Percentiles rank a stretch among this genome's conserved stretches.
These are phyloP conservation scores for Heliconius melpomene DNA, from an alignment of 1,140 invertebrate genomes.

Conservation along the genomic window DNA sequence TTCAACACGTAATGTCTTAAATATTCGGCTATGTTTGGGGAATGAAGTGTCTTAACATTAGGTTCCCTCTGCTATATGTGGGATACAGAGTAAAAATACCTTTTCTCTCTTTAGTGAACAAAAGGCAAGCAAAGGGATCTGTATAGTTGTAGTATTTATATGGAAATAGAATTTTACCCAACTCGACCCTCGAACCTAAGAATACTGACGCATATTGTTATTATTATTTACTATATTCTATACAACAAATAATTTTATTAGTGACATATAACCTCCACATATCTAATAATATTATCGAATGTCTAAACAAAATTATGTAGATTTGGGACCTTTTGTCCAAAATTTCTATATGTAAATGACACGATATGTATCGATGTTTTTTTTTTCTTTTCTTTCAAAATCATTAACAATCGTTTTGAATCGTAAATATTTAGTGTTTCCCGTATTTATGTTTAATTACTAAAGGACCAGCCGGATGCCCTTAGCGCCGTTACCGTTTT, in stretches of 20 bases:
- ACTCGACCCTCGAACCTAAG: neutral
- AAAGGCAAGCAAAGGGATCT: too few relatives aligned
- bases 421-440: slow-evolving; percentile 7
- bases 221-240: neutral
- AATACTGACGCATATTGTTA: neutral
- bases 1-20: neutral
- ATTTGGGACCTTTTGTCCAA: neutral
- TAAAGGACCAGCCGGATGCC: neutral
- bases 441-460: slow-evolving; percentile 12
- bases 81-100: too few relatives aligned
- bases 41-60: neutral
- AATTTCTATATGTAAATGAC: slow-evolving; percentile 1
- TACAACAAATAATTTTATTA: neutral
- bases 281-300: slow-evolving; percentile 5
- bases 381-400: neutral
- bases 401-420: slow-evolving; percentile 2
- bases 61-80: too few relatives aligned
- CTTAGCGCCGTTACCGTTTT: neutral
- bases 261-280: neutral
- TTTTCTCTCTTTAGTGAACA: too few relatives aligned
- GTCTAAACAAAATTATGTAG: slow-evolving; percentile 12
- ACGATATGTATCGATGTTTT: neutral
- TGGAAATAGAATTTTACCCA: neutral
- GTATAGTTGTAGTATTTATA: neutral
- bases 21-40: neutral